Evolutionary conservation across 2,797 vertebrate species (phyloP), one percentile per base, ranked within the genome.

Genomic region (Prunella strophiata): DNA sequence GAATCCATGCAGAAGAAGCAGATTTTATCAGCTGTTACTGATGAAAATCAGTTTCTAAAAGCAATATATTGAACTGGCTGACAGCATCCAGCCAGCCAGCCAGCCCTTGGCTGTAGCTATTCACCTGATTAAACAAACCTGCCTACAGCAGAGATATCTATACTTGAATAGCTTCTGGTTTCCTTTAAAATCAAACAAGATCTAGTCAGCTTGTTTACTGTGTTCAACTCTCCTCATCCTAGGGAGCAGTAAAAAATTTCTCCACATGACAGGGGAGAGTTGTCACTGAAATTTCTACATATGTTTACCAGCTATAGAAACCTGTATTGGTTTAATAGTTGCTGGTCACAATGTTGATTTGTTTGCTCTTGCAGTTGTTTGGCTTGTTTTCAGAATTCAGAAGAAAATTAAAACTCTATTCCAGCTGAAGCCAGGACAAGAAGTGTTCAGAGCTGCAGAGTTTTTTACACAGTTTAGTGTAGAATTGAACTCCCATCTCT

Each of bases 11-110:
- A 81, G 57, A 70, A 88, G 16, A 29, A 76, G 9, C 2, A 51
- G 59, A 63, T 72, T 91, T 87, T 54, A 62, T 74, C 50, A 74
- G 62, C 23, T 75, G 18, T 50, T 88, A 14, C 42, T 50, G 43
- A 89, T 74, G 52, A 77, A 89, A 95, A 89, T 45, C 38, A 13
- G 36, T 75, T 93, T 88, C 40, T 36, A 55, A 91, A 83, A 89
- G 54, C 54, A 77, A 59, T 68, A 40, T 55, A 71, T 83, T 72
- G 65, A 81, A 62, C 65, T n/a, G 51, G 29, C 42, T 82, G 63
- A 55, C 63, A 82, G 50, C 51, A 91, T 25, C n/a, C 65, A 85
- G 10, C 23, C 57, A 86, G 3, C 22, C 3, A 13, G 2, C 20
- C 5, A 13, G 11, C 30, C 36, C 55, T 63, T 45, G 63, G 29